Evolutionary conservation across 2,797 vertebrate species (phyloP).

Genomic region (Eupleurogrammus muticus): DNA sequence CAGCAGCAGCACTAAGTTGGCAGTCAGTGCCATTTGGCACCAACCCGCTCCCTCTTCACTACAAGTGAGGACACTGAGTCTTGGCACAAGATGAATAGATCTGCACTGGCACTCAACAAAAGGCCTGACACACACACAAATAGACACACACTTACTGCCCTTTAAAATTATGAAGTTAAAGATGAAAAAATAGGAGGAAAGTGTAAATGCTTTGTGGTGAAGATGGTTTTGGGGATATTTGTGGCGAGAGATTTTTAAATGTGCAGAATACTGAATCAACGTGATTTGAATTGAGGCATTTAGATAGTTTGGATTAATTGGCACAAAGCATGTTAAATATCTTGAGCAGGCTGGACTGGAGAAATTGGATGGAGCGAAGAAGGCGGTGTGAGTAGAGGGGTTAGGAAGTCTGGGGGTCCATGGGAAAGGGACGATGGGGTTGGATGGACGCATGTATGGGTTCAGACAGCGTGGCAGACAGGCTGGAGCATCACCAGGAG

Average conservation of each 20-base stretch:
- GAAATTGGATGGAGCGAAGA: background rate
- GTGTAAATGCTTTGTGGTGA: constrained; percentile 37
- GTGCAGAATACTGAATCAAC: background rate
- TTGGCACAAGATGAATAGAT: constrained; percentile 81
- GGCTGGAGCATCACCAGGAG: constrained; percentile 69
- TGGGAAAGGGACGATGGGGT: constrained; percentile 45
- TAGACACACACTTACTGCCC: constrained; percentile 20
- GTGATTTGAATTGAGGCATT: constrained; percentile 3
- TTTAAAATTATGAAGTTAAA: constrained; percentile 37
- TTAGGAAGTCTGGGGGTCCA: constrained; percentile 48
- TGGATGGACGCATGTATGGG: constrained; percentile 43
- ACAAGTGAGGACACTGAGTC: constrained; percentile 73
- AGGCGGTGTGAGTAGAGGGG: constrained; percentile 47
- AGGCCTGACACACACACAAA: constrained; percentile 41
- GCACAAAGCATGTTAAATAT: constrained; percentile 31
- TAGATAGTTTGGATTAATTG: constrained; percentile 19
- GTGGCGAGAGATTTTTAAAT: background rate
- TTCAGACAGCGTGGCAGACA: constrained; percentile 67
- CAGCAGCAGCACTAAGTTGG: constrained; percentile 65
- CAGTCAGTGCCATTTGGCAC: constrained; percentile 72
- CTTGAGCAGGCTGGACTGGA: constrained; percentile 44
- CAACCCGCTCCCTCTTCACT: constrained; percentile 73
- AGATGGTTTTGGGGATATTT: constrained; percentile 3
- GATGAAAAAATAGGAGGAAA: constrained; percentile 27
- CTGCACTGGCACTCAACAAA: constrained; percentile 67